Base-by-base conservation (phyloP, 2,888 invertebrate species). In the Craniophora ligustri region DNA sequence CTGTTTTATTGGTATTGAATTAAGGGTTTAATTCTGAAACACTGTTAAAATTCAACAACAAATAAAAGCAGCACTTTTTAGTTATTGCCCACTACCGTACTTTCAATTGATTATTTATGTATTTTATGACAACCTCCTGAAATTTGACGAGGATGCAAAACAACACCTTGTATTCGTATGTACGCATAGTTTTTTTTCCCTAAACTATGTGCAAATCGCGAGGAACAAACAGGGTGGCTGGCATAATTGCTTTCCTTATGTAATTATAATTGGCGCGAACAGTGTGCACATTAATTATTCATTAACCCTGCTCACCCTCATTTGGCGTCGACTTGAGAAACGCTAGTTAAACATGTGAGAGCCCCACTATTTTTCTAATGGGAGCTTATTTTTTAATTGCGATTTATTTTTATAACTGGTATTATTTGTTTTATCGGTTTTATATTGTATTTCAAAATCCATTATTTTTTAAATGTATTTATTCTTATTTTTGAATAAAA, bases 251-350 rank as follows among this genome's bases (percentile, higher is more conserved):
- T 89, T 88, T 86, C 84, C 91, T 92, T 89, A 88, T 85, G 81
- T 85, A 80, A 87, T 90, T 87, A 89, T 91, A 90, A 92, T 92
- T 92, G 90, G 89, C 89, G 89, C 73, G 85, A 83, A 87, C 85
- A 84, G 80, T 87, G 85, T 83, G 86, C 76, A 80, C 88, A 91
- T 92, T 91, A 92, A 92, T 92, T 90, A 92, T 91, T 92, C 92
- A 91, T 92, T 90, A 92, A 74, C 72, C 73, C 67, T 73, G 76
- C 75, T 79, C 83, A 81, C 84, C 87, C 89, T 86, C 89, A 89
- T 89, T 89, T 88, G 82, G 70, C 76, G 76, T 65, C 79, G 85
- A 84, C 89, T 89, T 88, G 86, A 90, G 89, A 85, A 85, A 84
- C 86, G 87, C 86, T 86, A 82, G 88, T 87, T 90, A 85, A 84